Evolutionary conservation across 2,113 vertebrate species (phyloP).

Genomic region (Dromaius novaehollandiae): DNA sequence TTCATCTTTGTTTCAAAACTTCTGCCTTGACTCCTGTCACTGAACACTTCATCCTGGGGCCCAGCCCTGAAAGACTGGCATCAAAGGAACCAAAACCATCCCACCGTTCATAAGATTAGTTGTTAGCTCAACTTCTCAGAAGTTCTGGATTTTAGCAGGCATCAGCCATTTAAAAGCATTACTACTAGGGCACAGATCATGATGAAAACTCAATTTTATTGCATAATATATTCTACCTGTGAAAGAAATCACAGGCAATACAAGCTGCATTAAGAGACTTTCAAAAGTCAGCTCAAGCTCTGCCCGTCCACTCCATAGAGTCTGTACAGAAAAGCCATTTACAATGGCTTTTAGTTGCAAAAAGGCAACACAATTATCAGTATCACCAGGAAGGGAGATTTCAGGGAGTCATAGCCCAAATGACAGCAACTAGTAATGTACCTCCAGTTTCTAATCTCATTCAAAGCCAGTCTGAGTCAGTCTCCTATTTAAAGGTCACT

Average conservation of each 20-base stretch:
- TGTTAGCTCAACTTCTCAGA: background rate
- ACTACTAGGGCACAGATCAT: background rate
- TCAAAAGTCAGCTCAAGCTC: background rate
- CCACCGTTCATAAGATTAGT: background rate
- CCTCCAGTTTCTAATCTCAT: background rate
- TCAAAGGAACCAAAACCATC: background rate
- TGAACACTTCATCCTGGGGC: rapidly evolving
- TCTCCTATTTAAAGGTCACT: background rate
- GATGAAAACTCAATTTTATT: background rate
- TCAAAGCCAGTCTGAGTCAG: background rate
- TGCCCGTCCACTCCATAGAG: background rate
- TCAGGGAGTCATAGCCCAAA: background rate
- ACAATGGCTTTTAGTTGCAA: rapidly evolving
- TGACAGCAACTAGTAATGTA: background rate
- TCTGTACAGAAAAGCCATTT: background rate
- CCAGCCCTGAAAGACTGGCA: too few species aligned
- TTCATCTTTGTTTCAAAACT: background rate
- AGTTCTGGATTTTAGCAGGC: background rate
- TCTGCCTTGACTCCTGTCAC: background rate
- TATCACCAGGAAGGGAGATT: background rate
- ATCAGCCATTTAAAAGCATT: background rate
- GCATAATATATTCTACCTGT: background rate
- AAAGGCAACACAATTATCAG: background rate
- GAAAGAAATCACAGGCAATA: background rate
- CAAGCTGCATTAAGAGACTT: background rate